Evolutionary conservation across 2,113 vertebrate species (phyloP).

Genomic region (Ascaphus truei): DNA sequence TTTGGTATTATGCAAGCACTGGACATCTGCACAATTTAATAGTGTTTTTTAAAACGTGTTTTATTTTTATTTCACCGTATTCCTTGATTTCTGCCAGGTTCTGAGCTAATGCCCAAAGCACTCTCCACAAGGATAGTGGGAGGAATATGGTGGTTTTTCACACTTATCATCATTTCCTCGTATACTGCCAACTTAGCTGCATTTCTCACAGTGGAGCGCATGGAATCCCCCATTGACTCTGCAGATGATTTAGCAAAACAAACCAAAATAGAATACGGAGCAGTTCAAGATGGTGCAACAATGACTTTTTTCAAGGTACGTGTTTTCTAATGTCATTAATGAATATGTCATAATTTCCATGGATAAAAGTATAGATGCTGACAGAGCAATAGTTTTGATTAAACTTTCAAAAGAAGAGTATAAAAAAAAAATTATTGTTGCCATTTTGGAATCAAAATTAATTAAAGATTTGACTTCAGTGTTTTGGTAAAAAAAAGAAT

Average conservation of each 20-base stretch:
- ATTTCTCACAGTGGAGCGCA: conserved; percentile 97
- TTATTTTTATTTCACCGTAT: conserved; percentile 69
- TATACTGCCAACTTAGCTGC: conserved; percentile 98
- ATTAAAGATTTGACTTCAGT: too few relatives aligned
- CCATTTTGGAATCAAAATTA: too few relatives aligned
- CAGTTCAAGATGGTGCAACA: conserved; percentile 90
- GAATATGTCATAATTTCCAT: conserved; percentile 30
- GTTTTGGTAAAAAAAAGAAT: too few relatives aligned
- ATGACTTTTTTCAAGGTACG: conserved; percentile 98
- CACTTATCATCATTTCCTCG: conserved; percentile 98
- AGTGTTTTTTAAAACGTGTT: conserved; percentile 47
- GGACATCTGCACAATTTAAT: conserved; percentile 41
- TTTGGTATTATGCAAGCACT: conserved; percentile 44
- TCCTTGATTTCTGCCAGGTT: conserved; percentile 86
- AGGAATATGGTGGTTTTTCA: conserved; percentile 99
- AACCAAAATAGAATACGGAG: conserved; percentile 95
- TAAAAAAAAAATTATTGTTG: too few relatives aligned
- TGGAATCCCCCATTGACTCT: conserved; percentile 97
- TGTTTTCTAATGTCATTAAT: too few relatives aligned
- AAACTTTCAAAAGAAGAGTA: neutral
- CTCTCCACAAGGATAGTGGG: conserved; percentile 98
- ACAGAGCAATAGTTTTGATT: neutral
- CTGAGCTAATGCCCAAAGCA: conserved; percentile 99
- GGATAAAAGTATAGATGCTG: neutral
- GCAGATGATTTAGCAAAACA: conserved; percentile 97